phyloP scores from a whole-genome alignment of 1,140 invertebrate species.

The Philotrypesis tridentata region DNA sequence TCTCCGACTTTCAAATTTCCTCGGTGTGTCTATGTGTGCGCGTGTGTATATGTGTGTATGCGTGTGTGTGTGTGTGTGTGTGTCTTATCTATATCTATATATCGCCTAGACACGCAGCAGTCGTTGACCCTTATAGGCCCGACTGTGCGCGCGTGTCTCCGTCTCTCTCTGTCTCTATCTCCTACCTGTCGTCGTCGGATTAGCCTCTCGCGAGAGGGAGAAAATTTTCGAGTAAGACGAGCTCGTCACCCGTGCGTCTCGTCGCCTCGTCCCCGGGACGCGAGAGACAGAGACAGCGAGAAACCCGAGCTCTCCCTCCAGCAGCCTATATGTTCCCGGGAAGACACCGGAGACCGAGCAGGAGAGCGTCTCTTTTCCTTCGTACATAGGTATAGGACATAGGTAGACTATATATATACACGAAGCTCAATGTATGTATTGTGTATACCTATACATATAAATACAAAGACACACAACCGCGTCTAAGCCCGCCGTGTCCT shows the following conservation, averaged over 20 bases:
- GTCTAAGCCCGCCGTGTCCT: too few species aligned
- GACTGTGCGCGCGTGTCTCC: too few species aligned
- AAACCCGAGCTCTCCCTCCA: background rate
- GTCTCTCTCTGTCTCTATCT: too few species aligned
- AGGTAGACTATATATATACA: too few species aligned
- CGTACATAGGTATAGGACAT: too few species aligned
- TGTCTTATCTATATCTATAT: background rate
- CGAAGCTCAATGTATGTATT: too few species aligned
- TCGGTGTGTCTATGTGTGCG: constrained; percentile 23
- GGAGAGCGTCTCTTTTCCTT: constrained; percentile 46
- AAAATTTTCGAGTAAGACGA: constrained; percentile 1
- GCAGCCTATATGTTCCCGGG: background rate
- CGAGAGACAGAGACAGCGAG: background rate
- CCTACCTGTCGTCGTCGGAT: too few species aligned
- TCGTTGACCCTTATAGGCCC: constrained; percentile 39
- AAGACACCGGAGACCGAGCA: constrained; percentile 36
- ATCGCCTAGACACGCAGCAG: background rate
- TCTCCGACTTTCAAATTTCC: constrained; percentile 72
- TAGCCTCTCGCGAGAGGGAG: too few species aligned
- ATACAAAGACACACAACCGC: too few species aligned
- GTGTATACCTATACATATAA: too few species aligned
- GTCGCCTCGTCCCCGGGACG: too few species aligned
- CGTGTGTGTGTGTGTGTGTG: background rate
- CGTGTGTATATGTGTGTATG: background rate
- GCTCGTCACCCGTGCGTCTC: background rate